Base-by-base conservation (phyloP, 2,113 vertebrate species). In the Echinops telfairi region DNA sequence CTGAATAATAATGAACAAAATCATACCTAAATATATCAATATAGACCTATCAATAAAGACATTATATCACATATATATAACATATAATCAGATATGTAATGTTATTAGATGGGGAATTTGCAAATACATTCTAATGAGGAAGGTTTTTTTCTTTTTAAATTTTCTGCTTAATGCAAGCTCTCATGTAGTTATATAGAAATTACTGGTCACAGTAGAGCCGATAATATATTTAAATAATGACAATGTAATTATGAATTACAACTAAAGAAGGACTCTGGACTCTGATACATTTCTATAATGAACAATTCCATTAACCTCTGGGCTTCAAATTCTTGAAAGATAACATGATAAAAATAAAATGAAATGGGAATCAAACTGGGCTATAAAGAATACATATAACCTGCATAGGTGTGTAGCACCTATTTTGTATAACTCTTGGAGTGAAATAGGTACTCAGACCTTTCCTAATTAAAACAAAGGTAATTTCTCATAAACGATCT, bases 101-200 rank as follows among this genome's bases (percentile, higher is more conserved):
- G 15, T 12, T 29, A 84, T 81, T 57, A 14, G 78, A 90, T 57
- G 53, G 58, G 36, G 40, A 33, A 76, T 60, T 2, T 68, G 62
- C 29, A 47, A 53, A 10, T 77, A n/a, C 60, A 78, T 92, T 91
- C 53, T 86, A 27, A 76, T 90, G 12, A 76, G 58, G 17, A 88
- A 15, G 11, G 38, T 31, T 12, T 76, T 66, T 38, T 62, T 47
- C 78, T 25, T 29, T 79, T 83, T 79, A 66, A 66, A 53, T 88
- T 90, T 94, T 27, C 2, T 70, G 60, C 31, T 80, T 31, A 77
- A n/a, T 60, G 1, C 78, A 68, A 92, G n/a, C 40, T 20, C 33
- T 73, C 62, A 4, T 68, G 14, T n/a, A 29, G 15, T 62, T 88
- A 57, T 58, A 73, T 64, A 53, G 88, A 94, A 86, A 86, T 86